Base-by-base conservation (phyloP, 2,888 invertebrate genomes). In the Antheraea assamensis region DNA sequence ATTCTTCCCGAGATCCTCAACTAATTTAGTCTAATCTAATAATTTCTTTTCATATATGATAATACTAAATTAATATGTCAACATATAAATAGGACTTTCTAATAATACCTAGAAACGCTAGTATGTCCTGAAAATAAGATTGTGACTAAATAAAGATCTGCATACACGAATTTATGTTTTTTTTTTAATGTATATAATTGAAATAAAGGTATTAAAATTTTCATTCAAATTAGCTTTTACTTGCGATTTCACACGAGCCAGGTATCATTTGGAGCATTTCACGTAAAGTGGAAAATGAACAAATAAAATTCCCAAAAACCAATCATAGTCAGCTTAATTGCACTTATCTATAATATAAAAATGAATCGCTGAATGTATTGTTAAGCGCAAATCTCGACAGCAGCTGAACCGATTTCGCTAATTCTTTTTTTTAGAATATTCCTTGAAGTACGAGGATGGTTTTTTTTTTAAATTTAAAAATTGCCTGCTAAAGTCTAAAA, bases 1-100 rank as follows among this genome's bases (percentile, higher is more conserved):
- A 78, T 77, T 75, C 85, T 87, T 70, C 87, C 88, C 71, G 87
- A 86, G n/a, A 76, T 70, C 58, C 84, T 88, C 72, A 87, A 85
- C 84, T 87, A 84, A 61, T 64, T 61, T 61, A 73, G 61, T 68
- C 68, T 35, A 7, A 7, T 68, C 35, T 68, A 27, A 66, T 66
- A 30, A 35, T n/a, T 30, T 68, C 35, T 35, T 35, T 8, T 68
- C 21, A 21, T 35, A 68, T 68, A 35, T 35, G n/a, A 68, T 68
- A 68, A 35, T n/a, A 68, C 31, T 68, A 21, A 64, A 64, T 30
- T 64, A 30, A 27, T 30, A 61, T 61, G 61, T 61, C 66, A 68
- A 35, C 35, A 10, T 68, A 10, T 35, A 35, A 31, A 35, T 21
- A 68, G 35, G 35, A 35, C 35, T 68, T 68, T 68, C 35, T 35